Base-by-base conservation (phyloP, 2,888 invertebrate genomes). In the Cremastobaeus sp. region DNA sequence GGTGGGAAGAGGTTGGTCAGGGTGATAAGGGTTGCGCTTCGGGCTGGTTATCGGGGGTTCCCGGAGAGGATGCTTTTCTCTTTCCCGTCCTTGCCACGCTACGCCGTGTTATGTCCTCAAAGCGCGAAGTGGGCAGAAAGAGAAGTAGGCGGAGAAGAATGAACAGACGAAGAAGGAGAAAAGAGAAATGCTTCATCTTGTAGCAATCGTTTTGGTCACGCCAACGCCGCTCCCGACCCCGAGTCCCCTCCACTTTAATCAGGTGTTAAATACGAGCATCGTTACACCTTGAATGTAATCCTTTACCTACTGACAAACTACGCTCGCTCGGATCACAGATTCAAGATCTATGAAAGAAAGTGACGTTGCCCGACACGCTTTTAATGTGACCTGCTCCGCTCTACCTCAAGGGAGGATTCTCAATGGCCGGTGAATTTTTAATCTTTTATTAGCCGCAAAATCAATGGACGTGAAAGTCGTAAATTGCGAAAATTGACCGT, bases 11-110 rank as follows among this genome's bases (percentile, higher is more conserved):
- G 84, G 85, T 84, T 83, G 81, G 82, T 84, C 81, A 84, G 80
- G 85, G 83, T 86, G 86, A 86, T 86, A 86, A 86, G 85, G 83
- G 85, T 85, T 86, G 86, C 86, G 86, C 86, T 84, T 79, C 84
- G 84, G 86, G 80, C 66, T 74, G 78, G 76, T 76, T 79, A 79
- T 73, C 76, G 69, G 69, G 28, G 62, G 55, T 41, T 64, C 41
- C 35, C 21, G 11, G 21, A 21, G 21, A 25, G 18, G 37, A 41
- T 20, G 48, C 25, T 32, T 52, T 83, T 83, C 84, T 85, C 84
- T 83, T 83, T 82, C 78, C 78, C 52, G 74, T 78, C 71, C 77
- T 79, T 79, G 59, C 76, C 69, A 62, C 69, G 71, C 73, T 75
- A 78, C 80, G 77, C 78, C 81, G 82, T 79, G 80, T 80, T 78